These are phyloP conservation scores for Phoxinus phoxinus DNA, from an alignment of 2,113 vertebrate species.

Conservation along the genomic window DNA sequence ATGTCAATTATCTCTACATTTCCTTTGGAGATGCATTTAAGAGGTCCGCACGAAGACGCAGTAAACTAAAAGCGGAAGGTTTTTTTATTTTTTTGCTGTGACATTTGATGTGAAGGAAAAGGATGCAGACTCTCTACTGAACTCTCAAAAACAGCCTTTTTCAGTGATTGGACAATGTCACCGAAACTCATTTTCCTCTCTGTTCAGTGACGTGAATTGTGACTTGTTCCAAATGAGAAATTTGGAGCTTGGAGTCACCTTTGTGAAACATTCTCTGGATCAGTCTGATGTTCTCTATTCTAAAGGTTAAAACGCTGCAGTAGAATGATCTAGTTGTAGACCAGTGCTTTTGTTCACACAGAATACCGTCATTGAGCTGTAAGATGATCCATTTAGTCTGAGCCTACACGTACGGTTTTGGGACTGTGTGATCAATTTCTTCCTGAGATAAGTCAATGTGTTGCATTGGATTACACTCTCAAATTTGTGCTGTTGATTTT, in stretches of 20 bases:
- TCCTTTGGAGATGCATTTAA: neutral
- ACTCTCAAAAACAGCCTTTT: conserved; percentile 11
- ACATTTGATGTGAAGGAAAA: conserved; percentile 35
- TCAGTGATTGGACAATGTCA: conserved; percentile 42
- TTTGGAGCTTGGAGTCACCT: neutral
- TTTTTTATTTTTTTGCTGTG: neutral
- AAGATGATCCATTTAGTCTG: conserved; percentile 13
- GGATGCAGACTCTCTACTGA: neutral
- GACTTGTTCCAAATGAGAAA: neutral
- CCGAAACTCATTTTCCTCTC: neutral
- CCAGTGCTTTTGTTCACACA: conserved; percentile 8
- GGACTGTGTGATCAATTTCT: neutral
- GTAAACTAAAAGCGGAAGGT: neutral
- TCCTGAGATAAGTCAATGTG: conserved; percentile 8
- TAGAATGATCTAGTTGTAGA: conserved; percentile 14
- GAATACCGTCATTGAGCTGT: neutral
- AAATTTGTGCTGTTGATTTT: neutral
- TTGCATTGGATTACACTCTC: neutral
- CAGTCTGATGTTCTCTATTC: neutral
- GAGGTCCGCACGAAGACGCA: conserved; percentile 5
- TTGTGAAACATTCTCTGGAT: conserved; percentile 5
- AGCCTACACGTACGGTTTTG: neutral
- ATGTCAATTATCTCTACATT: neutral
- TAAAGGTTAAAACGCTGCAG: neutral
- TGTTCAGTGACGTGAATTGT: neutral